Base-by-base conservation (phyloP, 1,140 invertebrate genomes). In the Ips typographus region DNA sequence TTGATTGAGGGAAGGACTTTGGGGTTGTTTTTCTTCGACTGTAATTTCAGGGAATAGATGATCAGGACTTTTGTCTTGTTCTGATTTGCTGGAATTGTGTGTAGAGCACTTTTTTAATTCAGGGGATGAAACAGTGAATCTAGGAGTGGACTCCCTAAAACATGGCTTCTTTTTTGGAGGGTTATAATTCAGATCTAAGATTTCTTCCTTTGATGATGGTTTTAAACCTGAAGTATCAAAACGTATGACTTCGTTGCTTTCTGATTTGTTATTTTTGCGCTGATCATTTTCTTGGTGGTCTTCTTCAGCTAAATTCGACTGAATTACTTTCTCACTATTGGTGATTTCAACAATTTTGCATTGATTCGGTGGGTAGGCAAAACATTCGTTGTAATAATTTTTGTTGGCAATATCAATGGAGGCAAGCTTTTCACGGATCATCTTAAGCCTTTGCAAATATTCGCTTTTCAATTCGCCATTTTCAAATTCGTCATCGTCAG, bases 81-180 rank as follows among this genome's bases (percentile, higher is more conserved):
- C 57, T 49, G 5, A 60, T 60, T 43, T 68, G 65, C 51, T 60
- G 53, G 7, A 47, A 44, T 36, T 52, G 36, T 41, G 65, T 38
- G 2, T 60, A 38, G 37, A 6, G 38, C 3, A 44, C 57, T 40
- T 68, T 57, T 22, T 22, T 22, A 22, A 22, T 22, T 22, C 22
- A 22, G 22, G 22, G 22, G 22, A 22, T 1, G 57, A 68, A n/a
- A 43, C 40, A 7, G 7, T 37, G 22, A 68, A 44, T 68, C 55
- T 68, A 3, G 65, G 65, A n/a, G 65, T 60, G 39, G 7, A 41
- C 38, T 59, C 65, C 53, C 65, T 8, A 8, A 68, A 2, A 36
- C 65, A 68, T 1, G 37, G n/a, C 39, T 42, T 59, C 40, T 68
- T 68, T 40, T 68, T 68, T n/a, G 65, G 65, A 1, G 65, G 65